Evolutionary conservation across 2,888 invertebrate genomes (phyloP), one percentile per base, ranked within the genome.

Genomic region (Notodonta dromedarius): DNA sequence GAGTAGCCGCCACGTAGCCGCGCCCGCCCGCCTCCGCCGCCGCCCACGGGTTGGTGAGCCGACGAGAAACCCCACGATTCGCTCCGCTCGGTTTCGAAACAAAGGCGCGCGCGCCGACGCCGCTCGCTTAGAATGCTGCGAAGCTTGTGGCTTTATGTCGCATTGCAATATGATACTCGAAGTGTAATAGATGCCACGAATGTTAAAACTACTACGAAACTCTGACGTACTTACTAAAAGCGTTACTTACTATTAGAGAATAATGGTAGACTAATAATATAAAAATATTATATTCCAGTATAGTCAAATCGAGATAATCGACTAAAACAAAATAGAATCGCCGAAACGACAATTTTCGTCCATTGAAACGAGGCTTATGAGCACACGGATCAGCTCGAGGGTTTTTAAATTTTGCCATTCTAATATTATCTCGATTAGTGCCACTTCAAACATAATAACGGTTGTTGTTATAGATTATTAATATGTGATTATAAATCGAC

Each of bases 391-490:
- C n/a, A 5, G 46, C 46, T 46, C 3, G 46, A 42, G 4, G 11
- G 11, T 11, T 42, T 42, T 4, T 42, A 11, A 11, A 11, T 42
- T 42, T 42, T 11, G 11, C 8, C 42, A 11, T 42, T 42, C 0
- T 40, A 40, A 24, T 42, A 12, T 8, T 48, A 56, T 57, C 42
- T 56, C 56, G 44, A 62, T 9, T 57, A 54, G 46, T 54, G 24
- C 24, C 54, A 57, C 48, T 56, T 56, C 40, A 42, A n/a, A 16
- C 50, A 50, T 50, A 48, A 4, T 48, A 50, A 50, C 50, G 62
- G 53, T 56, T 44, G 44, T 55, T 55, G 13, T 56, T 4, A 46
- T n/a, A 46, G 13, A 52, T 58, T 56, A 48, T 63, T 53, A 24
- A 24, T n/a, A n/a, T 42, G 9, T 42, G 9, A 42, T 42, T 42